Conservation (phyloP, 2,113 vertebrate genomes). For the Thunnus maccoyii region DNA sequence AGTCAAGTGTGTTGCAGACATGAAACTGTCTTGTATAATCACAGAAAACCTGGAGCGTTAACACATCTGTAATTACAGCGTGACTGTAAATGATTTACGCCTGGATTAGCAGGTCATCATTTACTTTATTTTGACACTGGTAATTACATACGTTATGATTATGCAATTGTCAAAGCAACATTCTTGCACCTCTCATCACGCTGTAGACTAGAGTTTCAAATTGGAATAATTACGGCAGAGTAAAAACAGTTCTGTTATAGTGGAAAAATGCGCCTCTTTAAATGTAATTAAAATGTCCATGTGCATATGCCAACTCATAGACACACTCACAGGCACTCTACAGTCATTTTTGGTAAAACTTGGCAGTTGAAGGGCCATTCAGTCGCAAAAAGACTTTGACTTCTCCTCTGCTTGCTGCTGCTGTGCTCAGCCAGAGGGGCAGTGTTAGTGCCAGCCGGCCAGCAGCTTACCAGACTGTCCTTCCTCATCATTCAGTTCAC, state of each 20-base stretch:
- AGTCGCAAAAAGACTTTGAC: slow-evolving; percentile 31
- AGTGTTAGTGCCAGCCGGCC: slow-evolving; percentile 31
- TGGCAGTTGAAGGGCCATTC: slow-evolving; percentile 24
- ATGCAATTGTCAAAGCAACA: neutral
- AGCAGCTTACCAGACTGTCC: slow-evolving; percentile 36
- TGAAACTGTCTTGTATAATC: slow-evolving; percentile 11
- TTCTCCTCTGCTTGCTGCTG: slow-evolving; percentile 16
- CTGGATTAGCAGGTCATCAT: slow-evolving; percentile 26
- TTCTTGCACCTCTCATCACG: neutral
- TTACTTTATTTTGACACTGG: slow-evolving; percentile 31
- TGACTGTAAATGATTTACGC: slow-evolving; percentile 24
- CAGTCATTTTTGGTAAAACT: slow-evolving; percentile 4
- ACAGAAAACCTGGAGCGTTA: slow-evolving; percentile 2
- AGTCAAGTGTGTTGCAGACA: slow-evolving; percentile 7
- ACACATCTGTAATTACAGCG: slow-evolving; percentile 30
- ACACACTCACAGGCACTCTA: neutral
- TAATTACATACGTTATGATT: slow-evolving; percentile 33
- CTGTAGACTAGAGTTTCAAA: neutral
- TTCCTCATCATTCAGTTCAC: slow-evolving; percentile 66
- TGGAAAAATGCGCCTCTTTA: neutral
- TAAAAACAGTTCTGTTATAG: neutral
- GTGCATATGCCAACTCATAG: slow-evolving; percentile 9
- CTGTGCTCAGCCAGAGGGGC: slow-evolving; percentile 29
- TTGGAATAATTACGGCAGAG: slow-evolving; percentile 16
- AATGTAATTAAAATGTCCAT: neutral